Percentiles rank a stretch among this genome's conserved stretches.
phyloP scores from a whole-genome alignment of 2,888 invertebrate genomes.

The Sthenelais limicola region DNA sequence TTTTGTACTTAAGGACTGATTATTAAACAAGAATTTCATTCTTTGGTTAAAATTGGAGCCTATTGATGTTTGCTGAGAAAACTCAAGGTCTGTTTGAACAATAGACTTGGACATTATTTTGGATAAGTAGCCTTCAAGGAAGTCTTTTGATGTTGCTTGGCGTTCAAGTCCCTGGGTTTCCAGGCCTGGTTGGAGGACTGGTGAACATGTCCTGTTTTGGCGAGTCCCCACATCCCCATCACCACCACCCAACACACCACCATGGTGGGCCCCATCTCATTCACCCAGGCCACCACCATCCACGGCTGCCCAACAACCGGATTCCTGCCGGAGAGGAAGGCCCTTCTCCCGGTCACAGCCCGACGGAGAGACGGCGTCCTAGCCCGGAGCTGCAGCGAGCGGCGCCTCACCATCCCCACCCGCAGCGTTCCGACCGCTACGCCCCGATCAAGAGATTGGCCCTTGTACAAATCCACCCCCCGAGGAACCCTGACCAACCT shows the following conservation, averaged over 20 bases:
- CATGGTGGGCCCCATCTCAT: not conserved
- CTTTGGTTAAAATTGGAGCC: too few relatives aligned
- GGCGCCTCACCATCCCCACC: not conserved
- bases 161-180: conserved; percentile 25
- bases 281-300: not conserved
- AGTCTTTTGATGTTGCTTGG: conserved; percentile 22
- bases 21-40: too few relatives aligned
- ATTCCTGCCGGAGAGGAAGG: not conserved
- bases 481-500: conserved; percentile 49
- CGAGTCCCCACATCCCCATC: conserved; percentile 12
- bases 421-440: conserved; percentile 5
- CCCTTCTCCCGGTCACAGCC: conserved; percentile 22
- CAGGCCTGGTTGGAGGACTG: conserved; percentile 6
- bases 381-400: not conserved
- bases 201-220: conserved; percentile 30
- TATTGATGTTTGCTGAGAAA: too few relatives aligned
- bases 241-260: not conserved
- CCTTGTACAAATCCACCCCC: conserved; percentile 47
- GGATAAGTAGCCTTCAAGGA: too few relatives aligned
- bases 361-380: not conserved
- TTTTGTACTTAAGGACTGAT: too few relatives aligned
- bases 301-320: not conserved
- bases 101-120: not conserved
- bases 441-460: conserved; percentile 41
- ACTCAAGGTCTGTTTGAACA: too few relatives aligned